These are phyloP conservation scores for Synergus gifuensis DNA, from an alignment of 2,888 invertebrate species.

Conservation along the genomic window DNA sequence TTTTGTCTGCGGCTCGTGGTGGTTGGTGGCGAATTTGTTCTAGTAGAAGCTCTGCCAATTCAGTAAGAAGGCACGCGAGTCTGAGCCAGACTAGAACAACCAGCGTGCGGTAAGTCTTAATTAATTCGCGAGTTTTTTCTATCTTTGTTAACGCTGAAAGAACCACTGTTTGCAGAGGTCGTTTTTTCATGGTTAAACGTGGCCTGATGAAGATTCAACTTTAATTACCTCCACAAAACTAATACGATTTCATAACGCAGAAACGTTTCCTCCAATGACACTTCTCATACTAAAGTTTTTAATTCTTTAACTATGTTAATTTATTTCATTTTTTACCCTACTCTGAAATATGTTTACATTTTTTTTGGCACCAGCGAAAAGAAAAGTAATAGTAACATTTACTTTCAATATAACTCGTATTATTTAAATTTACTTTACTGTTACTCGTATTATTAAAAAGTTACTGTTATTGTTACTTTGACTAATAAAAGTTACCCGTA, in stretches of 20 bases:
- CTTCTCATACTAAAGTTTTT: neutral
- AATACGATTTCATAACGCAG: neutral
- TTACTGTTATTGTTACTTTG: no score
- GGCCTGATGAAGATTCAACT: neutral
- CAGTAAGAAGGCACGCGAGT: conserved; percentile 73
- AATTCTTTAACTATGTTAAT: neutral
- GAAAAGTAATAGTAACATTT: neutral
- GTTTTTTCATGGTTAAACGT: neutral
- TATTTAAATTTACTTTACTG: no score
- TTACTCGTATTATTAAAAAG: no score
- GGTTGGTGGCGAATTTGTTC: conserved; percentile 72
- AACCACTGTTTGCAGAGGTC: neutral
- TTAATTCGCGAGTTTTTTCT: neutral
- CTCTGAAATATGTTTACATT: no score
- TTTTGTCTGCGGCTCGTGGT: conserved; percentile 79
- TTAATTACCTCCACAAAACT: neutral
- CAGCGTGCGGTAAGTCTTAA: conserved; percentile 69
- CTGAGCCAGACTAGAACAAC: conserved; percentile 77
- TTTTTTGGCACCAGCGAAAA: neutral
- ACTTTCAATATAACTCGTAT: no score
- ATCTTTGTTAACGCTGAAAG: neutral
- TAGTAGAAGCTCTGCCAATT: conserved; percentile 64
- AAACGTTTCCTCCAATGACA: no score
- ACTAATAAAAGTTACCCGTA: no score
- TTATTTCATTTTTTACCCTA: no score